Base-by-base conservation (phyloP, 2,113 vertebrate genomes). In the Rhinolophus sinicus region DNA sequence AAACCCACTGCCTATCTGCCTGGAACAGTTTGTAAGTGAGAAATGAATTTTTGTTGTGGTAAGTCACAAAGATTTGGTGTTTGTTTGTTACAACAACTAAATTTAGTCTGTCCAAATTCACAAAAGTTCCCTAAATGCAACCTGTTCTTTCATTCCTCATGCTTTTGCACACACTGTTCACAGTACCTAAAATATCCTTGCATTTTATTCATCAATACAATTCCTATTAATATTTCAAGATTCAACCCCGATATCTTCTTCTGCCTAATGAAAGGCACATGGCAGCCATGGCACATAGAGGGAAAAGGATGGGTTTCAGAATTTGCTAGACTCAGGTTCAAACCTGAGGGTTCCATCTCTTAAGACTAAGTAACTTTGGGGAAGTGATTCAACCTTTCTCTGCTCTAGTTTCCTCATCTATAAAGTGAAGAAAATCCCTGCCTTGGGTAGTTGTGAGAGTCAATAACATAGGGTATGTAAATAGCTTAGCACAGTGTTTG, bases 81-180 rank as follows among this genome's bases (percentile, higher is more conserved):
- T 76, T 92, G 67, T 76, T 76, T 91, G 62, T 82, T n/a, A 82
- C 69, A 88, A 30, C 18, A 76, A 70, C 67, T 76, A 73, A 65
- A 44, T 89, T 81, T 69, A 62, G 54, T 82, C 19, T 86, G 73
- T 90, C 50, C 30, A 80, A 82, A 58, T 67, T 82, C 22, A 40
- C 16, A 90, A 52, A 13, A 24, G 13, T 60, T 70, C 44, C 52
- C 54, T 85, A 73, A 87, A 87, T 22, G 44, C 35, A 78, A 78
- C 44, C 30, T 35, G 24, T 28, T 84, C 62, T 70, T 77, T 64
- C 21, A 58, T 24, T 76, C 72, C 64, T 72, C 64, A 15, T n/a
- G 33, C 58, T 82, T 88, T 77, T 83, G 52, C 16, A 44, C n/a
- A 73, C 4, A 44, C 1, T 50, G 40, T 89, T 77, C 30, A 28